Conservation (phyloP, 2,113 vertebrate species). For the Neogale vison region DNA sequence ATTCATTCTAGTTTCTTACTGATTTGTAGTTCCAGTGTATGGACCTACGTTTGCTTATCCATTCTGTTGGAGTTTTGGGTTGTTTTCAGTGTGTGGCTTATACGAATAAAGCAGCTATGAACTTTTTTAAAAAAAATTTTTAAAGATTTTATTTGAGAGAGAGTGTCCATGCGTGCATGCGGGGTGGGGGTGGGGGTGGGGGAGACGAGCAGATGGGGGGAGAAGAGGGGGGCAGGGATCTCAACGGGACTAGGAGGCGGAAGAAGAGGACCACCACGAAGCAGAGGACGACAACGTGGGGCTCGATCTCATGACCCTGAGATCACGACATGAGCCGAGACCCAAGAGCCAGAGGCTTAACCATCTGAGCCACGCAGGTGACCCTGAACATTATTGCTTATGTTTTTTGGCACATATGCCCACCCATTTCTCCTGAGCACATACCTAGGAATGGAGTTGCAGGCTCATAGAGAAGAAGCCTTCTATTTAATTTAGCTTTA, state of each 20-base stretch:
- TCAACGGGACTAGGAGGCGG: background rate
- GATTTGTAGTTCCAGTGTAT: background rate
- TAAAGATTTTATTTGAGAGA: background rate
- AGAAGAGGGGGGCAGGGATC: background rate
- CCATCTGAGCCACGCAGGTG: background rate
- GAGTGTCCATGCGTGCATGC: background rate
- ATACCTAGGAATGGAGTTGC: background rate
- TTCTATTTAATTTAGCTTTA: conserved; percentile 14
- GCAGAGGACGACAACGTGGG: background rate
- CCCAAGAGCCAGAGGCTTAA: background rate
- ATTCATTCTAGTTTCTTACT: background rate
- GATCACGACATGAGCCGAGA: background rate
- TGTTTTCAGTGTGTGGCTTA: background rate
- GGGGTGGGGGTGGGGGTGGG: background rate
- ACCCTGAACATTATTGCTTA: conserved; percentile 11
- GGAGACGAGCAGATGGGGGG: background rate
- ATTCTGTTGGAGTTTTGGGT: background rate
- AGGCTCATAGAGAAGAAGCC: background rate
- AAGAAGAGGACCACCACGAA: background rate
- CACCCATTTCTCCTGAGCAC: background rate
- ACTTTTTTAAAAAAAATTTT: background rate
- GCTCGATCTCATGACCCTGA: background rate
- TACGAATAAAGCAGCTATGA: conserved; percentile 38
- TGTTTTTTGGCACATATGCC: background rate
- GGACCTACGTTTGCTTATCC: background rate